A percentile compares a stretch with the other conserved stretches of the same genome.
Evolutionary conservation across 2,113 vertebrate species (phyloP).

Genomic region (Himantopus leucocephalus): DNA sequence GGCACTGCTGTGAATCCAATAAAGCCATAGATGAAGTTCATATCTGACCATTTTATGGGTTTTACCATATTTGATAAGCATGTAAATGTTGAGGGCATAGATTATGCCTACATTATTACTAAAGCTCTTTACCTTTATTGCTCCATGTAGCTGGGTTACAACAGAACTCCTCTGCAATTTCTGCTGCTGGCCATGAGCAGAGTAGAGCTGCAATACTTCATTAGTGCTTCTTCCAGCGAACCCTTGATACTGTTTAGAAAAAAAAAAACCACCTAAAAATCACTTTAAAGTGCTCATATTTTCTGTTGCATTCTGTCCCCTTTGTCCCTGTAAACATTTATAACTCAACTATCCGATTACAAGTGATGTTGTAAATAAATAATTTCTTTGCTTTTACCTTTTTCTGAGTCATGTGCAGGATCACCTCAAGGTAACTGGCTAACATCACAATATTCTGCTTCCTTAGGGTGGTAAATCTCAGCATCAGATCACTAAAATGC

Average conservation of each 20-base stretch:
- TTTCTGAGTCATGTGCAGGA: neutral
- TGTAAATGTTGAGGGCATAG: neutral
- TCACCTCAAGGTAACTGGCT: neutral
- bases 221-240: neutral
- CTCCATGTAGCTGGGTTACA: neutral
- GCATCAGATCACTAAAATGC: neutral
- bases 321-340: neutral
- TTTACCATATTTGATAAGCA: neutral
- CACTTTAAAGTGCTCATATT: neutral
- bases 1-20: neutral
- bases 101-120: neutral
- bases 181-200: neutral
- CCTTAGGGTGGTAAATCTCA: neutral
- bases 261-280: neutral
- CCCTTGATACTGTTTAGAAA: slow-evolving; percentile 11
- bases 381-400: neutral
- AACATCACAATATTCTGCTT: neutral
- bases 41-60: neutral
- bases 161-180: neutral
- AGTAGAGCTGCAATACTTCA: neutral
- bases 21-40: neutral
- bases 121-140: slow-evolving; percentile 50
- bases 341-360: neutral
- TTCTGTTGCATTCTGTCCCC: neutral
- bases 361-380: neutral